Evolutionary conservation across 1,140 invertebrate genomes (phyloP).

Genomic region (Psix sp.): DNA sequence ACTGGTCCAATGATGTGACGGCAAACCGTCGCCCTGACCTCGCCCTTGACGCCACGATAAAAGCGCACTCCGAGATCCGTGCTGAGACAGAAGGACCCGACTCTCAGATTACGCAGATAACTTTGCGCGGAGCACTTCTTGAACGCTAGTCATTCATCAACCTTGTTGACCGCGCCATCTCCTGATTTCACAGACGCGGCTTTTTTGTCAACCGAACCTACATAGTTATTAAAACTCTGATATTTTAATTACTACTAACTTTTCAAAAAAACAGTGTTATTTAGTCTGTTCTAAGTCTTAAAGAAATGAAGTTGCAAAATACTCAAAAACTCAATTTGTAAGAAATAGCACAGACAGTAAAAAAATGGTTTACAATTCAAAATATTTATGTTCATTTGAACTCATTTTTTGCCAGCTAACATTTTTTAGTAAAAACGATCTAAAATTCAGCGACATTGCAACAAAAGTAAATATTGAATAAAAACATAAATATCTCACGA

Average conservation of each 20-base stretch:
- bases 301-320: too few relatives aligned
- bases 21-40: constrained; percentile 65
- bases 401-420: too few relatives aligned
- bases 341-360: too few relatives aligned
- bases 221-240: constrained; percentile 7
- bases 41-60: constrained; percentile 69
- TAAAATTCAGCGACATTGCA: too few relatives aligned
- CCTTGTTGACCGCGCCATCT: constrained; percentile 48
- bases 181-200: constrained; percentile 5
- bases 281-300: too few relatives aligned
- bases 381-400: too few relatives aligned
- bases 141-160: constrained; percentile 75
- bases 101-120: constrained; percentile 75
- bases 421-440: too few relatives aligned
- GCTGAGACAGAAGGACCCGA: constrained; percentile 64
- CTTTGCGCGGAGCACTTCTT: constrained; percentile 68
- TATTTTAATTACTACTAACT: constrained; percentile 24
- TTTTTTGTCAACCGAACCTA: constrained; percentile 6
- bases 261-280: too few relatives aligned
- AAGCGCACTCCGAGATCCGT: constrained; percentile 37
- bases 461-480: too few relatives aligned
- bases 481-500: too few relatives aligned
- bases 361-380: too few relatives aligned
- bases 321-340: too few relatives aligned
- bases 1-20: constrained; percentile 17